These are phyloP conservation scores for Tyrannus savana DNA, from an alignment of 2,113 vertebrate species.

Conservation along the genomic window DNA sequence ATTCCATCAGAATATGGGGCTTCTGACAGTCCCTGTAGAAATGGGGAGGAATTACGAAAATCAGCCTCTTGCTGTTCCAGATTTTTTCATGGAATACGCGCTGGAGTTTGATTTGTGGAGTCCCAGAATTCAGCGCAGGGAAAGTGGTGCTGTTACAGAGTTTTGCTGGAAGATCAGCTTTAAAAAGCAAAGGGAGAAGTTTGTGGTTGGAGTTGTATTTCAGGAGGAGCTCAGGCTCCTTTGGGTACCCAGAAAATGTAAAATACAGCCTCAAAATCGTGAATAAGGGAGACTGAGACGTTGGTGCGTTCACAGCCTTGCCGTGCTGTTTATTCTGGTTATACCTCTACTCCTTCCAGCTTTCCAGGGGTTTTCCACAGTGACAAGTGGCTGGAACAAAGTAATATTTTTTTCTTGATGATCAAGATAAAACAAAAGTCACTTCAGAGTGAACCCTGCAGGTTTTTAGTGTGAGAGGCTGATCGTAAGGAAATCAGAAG, in stretches of 20 bases:
- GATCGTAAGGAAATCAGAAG: neutral
- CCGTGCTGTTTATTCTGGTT: neutral
- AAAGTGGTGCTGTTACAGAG: neutral
- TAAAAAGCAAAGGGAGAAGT: neutral
- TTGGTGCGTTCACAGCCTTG: neutral
- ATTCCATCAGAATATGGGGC: neutral
- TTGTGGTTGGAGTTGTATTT: neutral
- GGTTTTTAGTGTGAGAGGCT: neutral
- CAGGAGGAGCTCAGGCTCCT: neutral
- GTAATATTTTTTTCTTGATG: neutral
- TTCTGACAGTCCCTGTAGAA: neutral
- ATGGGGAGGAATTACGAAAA: neutral
- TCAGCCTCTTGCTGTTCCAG: neutral
- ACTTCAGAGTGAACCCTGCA: neutral
- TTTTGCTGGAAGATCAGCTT: neutral
- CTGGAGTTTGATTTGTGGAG: neutral
- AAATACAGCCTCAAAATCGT: neutral
- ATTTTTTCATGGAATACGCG: neutral
- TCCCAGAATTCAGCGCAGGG: neutral
- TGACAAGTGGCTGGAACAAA: neutral
- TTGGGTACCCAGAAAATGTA: neutral
- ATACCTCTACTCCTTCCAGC: neutral
- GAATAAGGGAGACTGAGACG: neutral
- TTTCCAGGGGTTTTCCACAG: neutral
- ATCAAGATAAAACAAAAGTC: neutral